Evolutionary conservation across 2,797 vertebrate genomes (phyloP), one percentile per base, ranked within the genome.

Genomic region (Takifugu rubripes): DNA sequence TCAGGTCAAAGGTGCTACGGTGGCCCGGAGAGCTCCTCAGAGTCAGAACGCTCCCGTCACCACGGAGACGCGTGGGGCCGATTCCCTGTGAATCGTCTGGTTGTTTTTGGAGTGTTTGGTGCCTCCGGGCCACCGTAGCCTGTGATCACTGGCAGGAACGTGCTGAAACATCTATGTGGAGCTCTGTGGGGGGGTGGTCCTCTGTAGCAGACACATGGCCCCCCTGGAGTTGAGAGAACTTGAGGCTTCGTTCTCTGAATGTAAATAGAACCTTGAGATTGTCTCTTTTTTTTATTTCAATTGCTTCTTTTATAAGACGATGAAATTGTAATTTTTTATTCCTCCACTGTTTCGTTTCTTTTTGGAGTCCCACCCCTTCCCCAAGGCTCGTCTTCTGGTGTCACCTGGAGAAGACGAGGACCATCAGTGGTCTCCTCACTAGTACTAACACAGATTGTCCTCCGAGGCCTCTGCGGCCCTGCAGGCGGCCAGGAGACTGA

Each of bases 201-300:
- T 70, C 52, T 75, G 85, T 87, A 85, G 83, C 82, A 83, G 64
- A 77, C 47, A 5, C 31, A 6, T 16, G 11, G 48, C 50, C 52
- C 77, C 24, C 68, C 50, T 52, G 47, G 56, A 53, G 49, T 50
- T 14, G 51, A 29, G 70, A 77, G 78, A 76, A 77, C 25, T 49
- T 24, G 55, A 59, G 5, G 60, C 63, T 56, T 61, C 25, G 45
- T 81, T 84, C 80, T 83, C 78, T 83, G 85, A 88, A 86, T 89
- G 86, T 89, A 87, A 82, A 89, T 87, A 87, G 43, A 83, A 85
- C 65, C 60, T 81, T 56, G 56, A 79, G 78, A 84, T 83, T 85
- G 82, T 82, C 63, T 76, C 42, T 43, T 17, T 78, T n/a, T 77
- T 78, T 75, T 25, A 40, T 78, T 82, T 71, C 53, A 54, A 71